Evolutionary conservation across 2,888 invertebrate genomes (phyloP).

Genomic region (Willowsia nigromaculata): DNA sequence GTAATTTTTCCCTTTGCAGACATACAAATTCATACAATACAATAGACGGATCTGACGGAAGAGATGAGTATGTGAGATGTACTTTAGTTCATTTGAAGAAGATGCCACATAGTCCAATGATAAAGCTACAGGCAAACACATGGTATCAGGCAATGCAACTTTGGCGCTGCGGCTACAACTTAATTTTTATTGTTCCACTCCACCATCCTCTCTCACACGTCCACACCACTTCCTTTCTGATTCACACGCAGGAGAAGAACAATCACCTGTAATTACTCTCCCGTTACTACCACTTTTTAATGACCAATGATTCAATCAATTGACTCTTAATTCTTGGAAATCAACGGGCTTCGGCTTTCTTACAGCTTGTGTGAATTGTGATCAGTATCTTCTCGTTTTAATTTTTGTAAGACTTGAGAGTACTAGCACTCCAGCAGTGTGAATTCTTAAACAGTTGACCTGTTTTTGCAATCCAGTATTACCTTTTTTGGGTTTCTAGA

Average conservation of each 20-base stretch:
- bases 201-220: not conserved
- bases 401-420: too few relatives aligned
- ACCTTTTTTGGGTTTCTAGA: not conserved
- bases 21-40: too few relatives aligned
- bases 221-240: not conserved
- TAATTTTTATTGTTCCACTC: slow-evolving; percentile 16
- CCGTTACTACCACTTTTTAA: not conserved
- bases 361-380: too few relatives aligned
- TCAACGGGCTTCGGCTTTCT: too few relatives aligned
- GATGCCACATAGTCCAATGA: not conserved
- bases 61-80: not conserved
- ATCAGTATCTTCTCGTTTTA: too few relatives aligned
- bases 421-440: too few relatives aligned
- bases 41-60: not conserved
- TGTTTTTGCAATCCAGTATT: slow-evolving; percentile 27
- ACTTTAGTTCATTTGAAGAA: not conserved
- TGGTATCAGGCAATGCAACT: slow-evolving; percentile 55
- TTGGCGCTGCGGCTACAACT: slow-evolving; percentile 66
- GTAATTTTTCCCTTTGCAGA: not conserved
- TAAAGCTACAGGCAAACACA: slow-evolving; percentile 4
- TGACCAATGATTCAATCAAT: too few relatives aligned
- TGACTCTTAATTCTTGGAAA: too few relatives aligned
- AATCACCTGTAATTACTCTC: not conserved
- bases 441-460: slow-evolving; percentile 43
- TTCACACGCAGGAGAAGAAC: not conserved